Conservation (phyloP, 2,888 invertebrate species). For the Tineola bisselliella region DNA sequence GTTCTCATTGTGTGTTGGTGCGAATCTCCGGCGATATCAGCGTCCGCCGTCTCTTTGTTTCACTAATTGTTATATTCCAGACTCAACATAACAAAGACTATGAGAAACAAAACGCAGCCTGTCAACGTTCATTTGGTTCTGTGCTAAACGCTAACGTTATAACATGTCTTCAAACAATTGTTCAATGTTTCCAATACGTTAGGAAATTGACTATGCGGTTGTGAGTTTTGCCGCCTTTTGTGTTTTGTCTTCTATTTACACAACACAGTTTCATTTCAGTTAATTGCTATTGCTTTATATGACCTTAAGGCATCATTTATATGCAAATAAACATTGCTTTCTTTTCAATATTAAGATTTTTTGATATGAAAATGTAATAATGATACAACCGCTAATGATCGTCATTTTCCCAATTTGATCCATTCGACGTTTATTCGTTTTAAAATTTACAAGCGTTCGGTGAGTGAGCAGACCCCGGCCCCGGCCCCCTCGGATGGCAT, state of each 20-base stretch:
- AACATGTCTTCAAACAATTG: conserved; percentile 63
- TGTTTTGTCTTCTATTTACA: conserved; percentile 30
- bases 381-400: conserved; percentile 46
- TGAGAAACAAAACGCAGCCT: conserved; percentile 48
- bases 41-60: conserved; percentile 46
- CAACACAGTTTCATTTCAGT: not conserved
- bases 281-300: too few species aligned
- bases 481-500: conserved; percentile 32
- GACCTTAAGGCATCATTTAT: not conserved
- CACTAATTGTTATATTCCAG: conserved; percentile 54
- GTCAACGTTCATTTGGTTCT: conserved; percentile 43
- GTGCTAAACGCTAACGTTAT: conserved; percentile 56
- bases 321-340: not conserved
- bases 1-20: conserved; percentile 38
- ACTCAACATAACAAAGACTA: conserved; percentile 41
- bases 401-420: conserved; percentile 55
- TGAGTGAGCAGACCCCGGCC: not conserved
- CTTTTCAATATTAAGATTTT: not conserved
- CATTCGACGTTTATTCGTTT: conserved; percentile 64
- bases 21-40: conserved; percentile 44
- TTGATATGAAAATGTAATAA: not conserved
- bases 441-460: conserved; percentile 37
- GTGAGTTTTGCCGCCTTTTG: conserved; percentile 25
- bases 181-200: conserved; percentile 49
- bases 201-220: conserved; percentile 55